Percentiles rank a stretch among this genome's conserved stretches.
These are phyloP conservation scores for Gobius niger DNA, from an alignment of 2,113 vertebrate species.

Conservation along the genomic window DNA sequence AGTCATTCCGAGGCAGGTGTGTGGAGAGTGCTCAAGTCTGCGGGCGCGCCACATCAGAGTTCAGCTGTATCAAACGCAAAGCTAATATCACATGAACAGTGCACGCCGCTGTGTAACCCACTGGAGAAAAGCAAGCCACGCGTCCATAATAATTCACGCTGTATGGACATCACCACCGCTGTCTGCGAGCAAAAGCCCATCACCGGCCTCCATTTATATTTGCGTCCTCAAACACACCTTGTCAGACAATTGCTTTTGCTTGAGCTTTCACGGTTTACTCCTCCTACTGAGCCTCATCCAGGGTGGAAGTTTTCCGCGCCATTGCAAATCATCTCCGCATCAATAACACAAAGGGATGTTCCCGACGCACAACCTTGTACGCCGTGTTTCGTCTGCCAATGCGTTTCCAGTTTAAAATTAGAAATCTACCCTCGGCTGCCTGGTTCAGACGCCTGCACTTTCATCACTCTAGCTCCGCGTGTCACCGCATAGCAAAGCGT, in stretches of 20 bases:
- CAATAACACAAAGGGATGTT: too few relatives aligned
- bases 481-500: not conserved
- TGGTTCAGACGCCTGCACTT: not conserved
- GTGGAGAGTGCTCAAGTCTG: constrained; percentile 29
- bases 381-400: not conserved
- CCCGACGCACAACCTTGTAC: too few relatives aligned
- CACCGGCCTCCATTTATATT: too few relatives aligned
- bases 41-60: constrained; percentile 15
- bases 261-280: too few relatives aligned
- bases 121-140: not conserved
- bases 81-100: constrained; percentile 9
- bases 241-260: too few relatives aligned
- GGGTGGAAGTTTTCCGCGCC: too few relatives aligned
- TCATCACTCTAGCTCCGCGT: not conserved
- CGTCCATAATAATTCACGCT: not conserved
- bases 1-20: constrained; percentile 47
- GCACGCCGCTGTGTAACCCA: not conserved
- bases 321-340: not conserved
- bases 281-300: too few relatives aligned
- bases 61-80: constrained; percentile 22
- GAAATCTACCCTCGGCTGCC: too few relatives aligned
- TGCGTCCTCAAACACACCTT: too few relatives aligned
- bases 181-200: too few relatives aligned
- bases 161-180: too few relatives aligned
- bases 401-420: not conserved